phyloP scores from a whole-genome alignment of 2,888 invertebrate genomes.

The Melinaea menophilus region DNA sequence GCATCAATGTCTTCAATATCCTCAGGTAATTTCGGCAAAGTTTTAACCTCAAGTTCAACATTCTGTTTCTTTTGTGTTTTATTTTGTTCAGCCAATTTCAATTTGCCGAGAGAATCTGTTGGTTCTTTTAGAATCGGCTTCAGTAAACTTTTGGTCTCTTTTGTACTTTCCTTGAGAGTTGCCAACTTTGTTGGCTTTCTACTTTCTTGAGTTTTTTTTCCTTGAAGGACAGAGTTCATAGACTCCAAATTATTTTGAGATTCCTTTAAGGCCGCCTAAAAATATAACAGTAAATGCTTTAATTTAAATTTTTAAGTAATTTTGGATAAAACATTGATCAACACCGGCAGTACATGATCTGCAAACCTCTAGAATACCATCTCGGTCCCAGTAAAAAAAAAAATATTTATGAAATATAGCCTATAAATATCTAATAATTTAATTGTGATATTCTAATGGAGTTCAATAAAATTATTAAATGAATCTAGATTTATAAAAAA shows the following conservation, averaged over 20 bases:
- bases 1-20: slow-evolving; percentile 86
- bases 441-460: no score
- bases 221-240: slow-evolving; percentile 42
- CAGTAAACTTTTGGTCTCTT: slow-evolving; percentile 43
- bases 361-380: no score
- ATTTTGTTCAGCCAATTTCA: slow-evolving; percentile 48
- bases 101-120: slow-evolving; percentile 57
- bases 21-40: slow-evolving; percentile 47
- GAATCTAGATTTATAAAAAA: no score
- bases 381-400: no score
- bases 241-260: slow-evolving; percentile 47
- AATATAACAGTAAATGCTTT: slow-evolving; percentile 15
- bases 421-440: no score
- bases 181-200: slow-evolving; percentile 51
- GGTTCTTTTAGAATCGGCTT: slow-evolving; percentile 58
- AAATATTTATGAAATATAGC: no score
- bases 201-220: slow-evolving; percentile 47
- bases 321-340: no score
- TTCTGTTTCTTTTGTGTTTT: slow-evolving; percentile 32
- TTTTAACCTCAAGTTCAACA: slow-evolving; percentile 4
- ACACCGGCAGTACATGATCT: no score
- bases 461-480: no score
- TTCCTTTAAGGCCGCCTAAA: slow-evolving; percentile 57
- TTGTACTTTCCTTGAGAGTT: slow-evolving; percentile 44
- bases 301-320: no score